Evolutionary conservation across 2,888 invertebrate genomes (phyloP).

Genomic region (Thereva unica): DNA sequence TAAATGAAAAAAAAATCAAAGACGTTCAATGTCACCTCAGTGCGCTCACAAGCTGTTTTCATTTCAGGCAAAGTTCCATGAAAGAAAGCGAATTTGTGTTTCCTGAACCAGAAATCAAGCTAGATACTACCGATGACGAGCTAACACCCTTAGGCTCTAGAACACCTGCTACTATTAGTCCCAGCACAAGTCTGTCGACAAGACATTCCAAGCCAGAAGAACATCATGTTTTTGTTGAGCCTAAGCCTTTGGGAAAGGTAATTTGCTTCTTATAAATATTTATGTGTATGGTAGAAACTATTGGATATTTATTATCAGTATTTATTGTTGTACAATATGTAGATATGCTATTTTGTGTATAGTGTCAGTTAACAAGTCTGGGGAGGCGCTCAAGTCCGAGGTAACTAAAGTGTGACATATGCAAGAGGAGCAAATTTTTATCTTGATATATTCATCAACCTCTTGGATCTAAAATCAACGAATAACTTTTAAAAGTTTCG

Average conservation of each 20-base stretch:
- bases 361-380: too few species aligned
- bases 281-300: not conserved
- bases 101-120: constrained; percentile 52
- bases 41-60: constrained; percentile 45
- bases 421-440: too few species aligned
- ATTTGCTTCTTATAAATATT: constrained; percentile 41
- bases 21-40: not conserved
- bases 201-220: constrained; percentile 47
- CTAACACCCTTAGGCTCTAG: constrained; percentile 55
- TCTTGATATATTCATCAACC: too few species aligned
- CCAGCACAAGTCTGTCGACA: constrained; percentile 52
- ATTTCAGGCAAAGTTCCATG: constrained; percentile 41
- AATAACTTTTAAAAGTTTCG: too few species aligned
- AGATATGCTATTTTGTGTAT: too few species aligned
- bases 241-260: constrained; percentile 55
- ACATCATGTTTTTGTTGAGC: constrained; percentile 54
- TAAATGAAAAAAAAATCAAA: too few species aligned
- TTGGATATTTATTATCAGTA: not conserved
- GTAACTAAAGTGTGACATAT: too few species aligned
- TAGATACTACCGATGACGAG: constrained; percentile 55
- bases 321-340: too few species aligned
- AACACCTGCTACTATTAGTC: constrained; percentile 55
- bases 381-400: too few species aligned
- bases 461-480: too few species aligned
- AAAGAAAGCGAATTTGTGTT: constrained; percentile 53